Conservation (phyloP, 2,113 vertebrate genomes). For the Miniopterus natalensis region DNA sequence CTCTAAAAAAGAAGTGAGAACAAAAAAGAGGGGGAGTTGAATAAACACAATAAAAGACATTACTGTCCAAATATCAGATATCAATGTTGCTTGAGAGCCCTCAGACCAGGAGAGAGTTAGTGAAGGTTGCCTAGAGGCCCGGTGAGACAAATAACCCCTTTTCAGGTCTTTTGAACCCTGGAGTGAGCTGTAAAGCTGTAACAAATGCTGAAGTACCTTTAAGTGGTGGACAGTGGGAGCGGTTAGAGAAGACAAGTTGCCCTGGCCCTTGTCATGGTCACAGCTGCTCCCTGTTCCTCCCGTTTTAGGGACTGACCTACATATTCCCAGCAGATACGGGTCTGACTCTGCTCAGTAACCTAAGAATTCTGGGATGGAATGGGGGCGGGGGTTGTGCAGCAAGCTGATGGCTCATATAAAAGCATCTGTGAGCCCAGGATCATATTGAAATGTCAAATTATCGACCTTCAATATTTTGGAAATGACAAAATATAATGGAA, state of each 20-base stretch:
- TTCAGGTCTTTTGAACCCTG: neutral
- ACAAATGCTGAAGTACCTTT: neutral
- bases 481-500: neutral
- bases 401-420: neutral
- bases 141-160: neutral
- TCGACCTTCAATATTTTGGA: neutral
- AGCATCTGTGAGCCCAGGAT: neutral
- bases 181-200: neutral
- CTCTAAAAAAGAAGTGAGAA: neutral
- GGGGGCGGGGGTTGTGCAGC: accelerated
- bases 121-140: neutral
- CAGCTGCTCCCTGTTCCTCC: accelerated
- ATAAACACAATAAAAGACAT: constrained; percentile 2
- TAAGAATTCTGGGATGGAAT: neutral
- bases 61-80: neutral
- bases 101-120: neutral
- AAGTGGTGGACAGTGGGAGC: neutral
- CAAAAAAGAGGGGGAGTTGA: neutral
- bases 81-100: neutral
- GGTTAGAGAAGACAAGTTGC: neutral
- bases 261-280: neutral
- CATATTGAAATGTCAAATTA: neutral
- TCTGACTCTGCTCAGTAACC: neutral
- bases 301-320: neutral
- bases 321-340: neutral